phyloP scores from a whole-genome alignment of 1,140 invertebrate species.

The Brachionus plicatilis region DNA sequence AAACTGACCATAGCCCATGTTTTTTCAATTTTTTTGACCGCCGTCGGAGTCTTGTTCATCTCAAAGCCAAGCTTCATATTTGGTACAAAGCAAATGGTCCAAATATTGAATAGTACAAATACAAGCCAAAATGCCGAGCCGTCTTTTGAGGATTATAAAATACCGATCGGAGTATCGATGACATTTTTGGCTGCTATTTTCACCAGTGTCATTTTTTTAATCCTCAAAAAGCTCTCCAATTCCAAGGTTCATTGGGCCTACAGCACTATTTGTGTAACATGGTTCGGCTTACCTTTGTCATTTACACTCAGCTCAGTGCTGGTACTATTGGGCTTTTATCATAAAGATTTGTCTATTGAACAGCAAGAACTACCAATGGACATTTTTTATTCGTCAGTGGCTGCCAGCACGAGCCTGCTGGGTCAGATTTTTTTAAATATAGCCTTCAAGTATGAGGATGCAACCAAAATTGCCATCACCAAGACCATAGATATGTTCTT shows the following conservation, averaged over 20 bases:
- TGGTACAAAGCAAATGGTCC: not conserved
- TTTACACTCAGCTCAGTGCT: not conserved
- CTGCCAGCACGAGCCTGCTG: not conserved
- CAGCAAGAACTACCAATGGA: slow-evolving; percentile 3
- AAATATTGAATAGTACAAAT: not conserved
- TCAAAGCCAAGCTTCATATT: slow-evolving; percentile 37
- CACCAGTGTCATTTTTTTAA: not conserved
- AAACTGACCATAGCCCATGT: slow-evolving; percentile 30
- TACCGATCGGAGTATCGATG: not conserved
- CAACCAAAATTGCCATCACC: slow-evolving; percentile 28
- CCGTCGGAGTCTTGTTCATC: not conserved
- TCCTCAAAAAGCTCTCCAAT: slow-evolving; percentile 22
- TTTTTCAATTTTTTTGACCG: slow-evolving; percentile 1
- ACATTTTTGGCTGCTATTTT: slow-evolving; percentile 11
- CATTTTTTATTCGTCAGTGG: slow-evolving; percentile 13
- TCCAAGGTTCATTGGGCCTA: slow-evolving; percentile 23
- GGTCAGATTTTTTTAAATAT: slow-evolving; percentile 31
- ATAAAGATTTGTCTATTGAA: not conserved
- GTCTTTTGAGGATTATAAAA: not conserved
- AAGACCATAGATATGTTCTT: slow-evolving; percentile 37
- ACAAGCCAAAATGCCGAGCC: not conserved
- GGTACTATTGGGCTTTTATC: not conserved
- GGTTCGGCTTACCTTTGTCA: slow-evolving; percentile 29
- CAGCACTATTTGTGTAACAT: slow-evolving; percentile 6
- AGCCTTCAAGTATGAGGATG: slow-evolving; percentile 26